Base-by-base conservation (phyloP, 2,797 vertebrate species). In the Gadopsis bispinosus region DNA sequence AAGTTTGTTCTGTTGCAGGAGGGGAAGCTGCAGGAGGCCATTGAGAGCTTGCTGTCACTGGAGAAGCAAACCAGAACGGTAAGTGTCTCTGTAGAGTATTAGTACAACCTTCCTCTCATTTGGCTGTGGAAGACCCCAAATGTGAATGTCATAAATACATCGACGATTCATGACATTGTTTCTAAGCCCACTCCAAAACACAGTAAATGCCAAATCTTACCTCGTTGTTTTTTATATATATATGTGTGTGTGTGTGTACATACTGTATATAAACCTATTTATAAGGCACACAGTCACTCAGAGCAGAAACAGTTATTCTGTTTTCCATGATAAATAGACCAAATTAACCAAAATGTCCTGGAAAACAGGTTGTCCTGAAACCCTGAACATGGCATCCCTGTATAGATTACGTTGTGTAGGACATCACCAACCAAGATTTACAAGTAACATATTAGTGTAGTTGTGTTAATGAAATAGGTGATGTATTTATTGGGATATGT, bases 1-100 rank as follows among this genome's bases (percentile, higher is more conserved):
- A 4, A 10, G 4, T 33, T 4, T 66, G 0, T 13, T 77, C 8
- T 73, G n/a, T 60, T 82, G 54, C 91, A 99, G 98, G 98, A 98
- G 88, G 98, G 98, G 77, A 96, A 96, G 83, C 93, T 99, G 72
- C 98, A 99, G 82, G 98, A 99, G 93, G 98, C 97, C n/a, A 93
- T 99, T 75, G 98, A 99, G 87, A 97, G 95, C 62, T 95, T 99
- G 88, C 94, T 99, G 22, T 99, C 98, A 71, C 86, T 99, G 93
- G 98, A 99, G 90, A 99, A 99, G 85, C 98, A 99, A 92, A 99
- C 98, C 1, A 96, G 98, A 81, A 99, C 98, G 60, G 98, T 99
- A 89, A 95, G 97, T 94, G 39, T 5, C 53, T 35, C 5, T 26
- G 20, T 39, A n/a, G 29, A n/a, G 0, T 31, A 13, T 7, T n/a